These are phyloP conservation scores for Sinocyclocheilus maitianheensis DNA, from an alignment of 2,113 vertebrate genomes.

Conservation along the genomic window DNA sequence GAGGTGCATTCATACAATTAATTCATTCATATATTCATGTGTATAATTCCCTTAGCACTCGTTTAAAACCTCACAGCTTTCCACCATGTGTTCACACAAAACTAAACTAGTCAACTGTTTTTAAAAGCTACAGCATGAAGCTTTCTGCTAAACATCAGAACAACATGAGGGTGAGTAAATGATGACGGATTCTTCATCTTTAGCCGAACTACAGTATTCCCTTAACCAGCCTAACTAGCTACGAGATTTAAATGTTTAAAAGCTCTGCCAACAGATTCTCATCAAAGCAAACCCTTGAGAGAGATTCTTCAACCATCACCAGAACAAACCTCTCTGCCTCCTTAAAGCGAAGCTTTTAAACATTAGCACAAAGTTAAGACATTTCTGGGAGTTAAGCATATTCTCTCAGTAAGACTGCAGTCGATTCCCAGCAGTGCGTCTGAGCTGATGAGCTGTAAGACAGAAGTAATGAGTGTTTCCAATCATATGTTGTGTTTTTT, in stretches of 20 bases:
- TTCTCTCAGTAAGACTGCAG: constrained; percentile 19
- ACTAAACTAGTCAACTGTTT: too few species aligned
- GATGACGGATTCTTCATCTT: neutral
- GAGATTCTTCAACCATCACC: neutral
- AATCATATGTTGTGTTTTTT: constrained; percentile 28
- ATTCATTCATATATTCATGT: too few species aligned
- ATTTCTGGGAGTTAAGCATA: neutral
- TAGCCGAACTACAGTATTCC: neutral
- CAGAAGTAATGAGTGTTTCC: constrained; percentile 41
- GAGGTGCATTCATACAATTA: too few species aligned
- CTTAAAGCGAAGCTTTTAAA: constrained; percentile 8
- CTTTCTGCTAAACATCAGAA: neutral
- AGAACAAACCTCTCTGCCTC: neutral
- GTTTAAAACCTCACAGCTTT: too few species aligned
- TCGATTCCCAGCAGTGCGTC: constrained; percentile 14
- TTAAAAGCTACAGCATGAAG: neutral
- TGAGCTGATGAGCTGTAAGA: constrained; percentile 40
- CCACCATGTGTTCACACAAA: too few species aligned
- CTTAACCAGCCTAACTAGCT: neutral
- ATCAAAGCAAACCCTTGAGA: constrained; percentile 3
- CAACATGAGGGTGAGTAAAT: neutral
- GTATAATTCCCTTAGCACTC: too few species aligned
- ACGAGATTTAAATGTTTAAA: neutral
- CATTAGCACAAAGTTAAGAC: neutral
- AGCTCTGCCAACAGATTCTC: neutral